Conservation (phyloP, 1,140 invertebrate genomes). For the Maniola jurtina region DNA sequence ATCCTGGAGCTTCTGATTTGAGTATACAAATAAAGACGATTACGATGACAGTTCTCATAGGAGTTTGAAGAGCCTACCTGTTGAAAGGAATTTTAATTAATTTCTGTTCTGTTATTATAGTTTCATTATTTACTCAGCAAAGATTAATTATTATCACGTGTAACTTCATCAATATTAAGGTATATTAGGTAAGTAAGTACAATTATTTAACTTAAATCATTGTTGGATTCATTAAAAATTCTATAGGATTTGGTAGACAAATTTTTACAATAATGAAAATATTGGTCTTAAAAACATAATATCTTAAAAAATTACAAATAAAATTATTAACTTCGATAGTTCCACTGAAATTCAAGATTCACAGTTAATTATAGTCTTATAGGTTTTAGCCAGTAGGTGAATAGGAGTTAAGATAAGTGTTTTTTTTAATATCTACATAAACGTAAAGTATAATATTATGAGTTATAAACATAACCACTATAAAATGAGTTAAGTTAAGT, state of each 20-base stretch:
- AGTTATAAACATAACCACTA: background rate
- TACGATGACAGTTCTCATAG: conserved; percentile 54
- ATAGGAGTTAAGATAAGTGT: too few relatives aligned
- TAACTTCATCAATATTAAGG: background rate
- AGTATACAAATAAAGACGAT: conserved; percentile 63
- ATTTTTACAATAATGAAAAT: too few relatives aligned
- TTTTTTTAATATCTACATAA: too few relatives aligned
- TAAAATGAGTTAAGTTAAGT: background rate
- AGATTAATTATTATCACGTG: background rate
- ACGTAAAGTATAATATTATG: background rate
- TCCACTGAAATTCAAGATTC: too few relatives aligned
- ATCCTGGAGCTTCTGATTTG: conserved; percentile 20
- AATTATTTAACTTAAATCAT: too few relatives aligned
- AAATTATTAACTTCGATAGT: too few relatives aligned
- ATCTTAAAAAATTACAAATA: too few relatives aligned
- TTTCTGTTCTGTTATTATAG: conserved; percentile 2
- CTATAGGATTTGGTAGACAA: too few relatives aligned
- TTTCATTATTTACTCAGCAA: background rate
- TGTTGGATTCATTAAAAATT: too few relatives aligned
- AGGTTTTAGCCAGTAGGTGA: too few relatives aligned
- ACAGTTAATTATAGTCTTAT: too few relatives aligned
- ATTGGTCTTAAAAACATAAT: too few relatives aligned
- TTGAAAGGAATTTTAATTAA: conserved; percentile 21
- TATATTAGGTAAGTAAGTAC: background rate
- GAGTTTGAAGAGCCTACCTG: conserved; percentile 40